These are phyloP conservation scores for Nomada hirtipes DNA, from an alignment of 2,888 invertebrate species.

Conservation along the genomic window DNA sequence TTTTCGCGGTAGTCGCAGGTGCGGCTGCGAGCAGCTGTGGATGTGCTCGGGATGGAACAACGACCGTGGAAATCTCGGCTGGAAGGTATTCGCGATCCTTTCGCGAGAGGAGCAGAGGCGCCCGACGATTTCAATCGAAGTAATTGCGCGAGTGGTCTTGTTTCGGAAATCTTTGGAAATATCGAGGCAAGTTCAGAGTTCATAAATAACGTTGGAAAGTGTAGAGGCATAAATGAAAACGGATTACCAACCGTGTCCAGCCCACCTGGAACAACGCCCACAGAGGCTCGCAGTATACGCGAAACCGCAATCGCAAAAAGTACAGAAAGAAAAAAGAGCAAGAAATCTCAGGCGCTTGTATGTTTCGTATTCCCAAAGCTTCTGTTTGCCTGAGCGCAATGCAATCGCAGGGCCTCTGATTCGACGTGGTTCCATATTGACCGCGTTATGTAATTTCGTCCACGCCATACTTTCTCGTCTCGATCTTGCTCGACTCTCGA, in stretches of 20 bases:
- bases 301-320: slow-evolving; percentile 1
- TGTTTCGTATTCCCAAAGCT: background rate
- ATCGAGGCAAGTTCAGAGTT: too few species aligned
- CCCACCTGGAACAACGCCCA: background rate
- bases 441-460: slow-evolving; percentile 34
- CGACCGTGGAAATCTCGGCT: slow-evolving; percentile 47
- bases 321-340: background rate
- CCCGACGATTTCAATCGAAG: background rate
- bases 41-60: background rate
- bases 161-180: background rate
- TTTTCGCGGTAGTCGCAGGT: slow-evolving; percentile 40
- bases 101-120: too few species aligned
- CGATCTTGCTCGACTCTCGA: background rate
- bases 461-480: slow-evolving; percentile 44
- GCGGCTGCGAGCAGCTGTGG: slow-evolving; percentile 47
- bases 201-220: too few species aligned
- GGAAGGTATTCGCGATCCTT: slow-evolving; percentile 13
- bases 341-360: background rate
- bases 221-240: too few species aligned
- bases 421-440: slow-evolving; percentile 33
- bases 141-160: background rate
- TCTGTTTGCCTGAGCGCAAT: background rate
- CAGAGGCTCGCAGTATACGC: background rate
- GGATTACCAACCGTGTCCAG: too few species aligned
- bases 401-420: slow-evolving; percentile 22